A percentile compares a stretch with the other conserved stretches of the same genome.
These are phyloP conservation scores for Scelioninae gen. 1 DNA, from an alignment of 2,888 invertebrate genomes.

Conservation along the genomic window DNA sequence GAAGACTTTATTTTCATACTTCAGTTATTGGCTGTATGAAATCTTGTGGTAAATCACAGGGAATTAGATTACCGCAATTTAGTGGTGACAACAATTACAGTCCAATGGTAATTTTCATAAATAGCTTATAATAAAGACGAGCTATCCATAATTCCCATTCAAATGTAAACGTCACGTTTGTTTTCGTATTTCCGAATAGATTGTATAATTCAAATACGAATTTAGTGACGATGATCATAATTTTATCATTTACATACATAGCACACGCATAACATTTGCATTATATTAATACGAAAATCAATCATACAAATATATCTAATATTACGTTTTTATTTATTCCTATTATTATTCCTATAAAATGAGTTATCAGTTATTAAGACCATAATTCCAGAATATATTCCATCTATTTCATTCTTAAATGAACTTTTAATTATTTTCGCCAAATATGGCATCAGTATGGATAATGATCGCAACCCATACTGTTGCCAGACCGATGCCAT, in stretches of 20 bases:
- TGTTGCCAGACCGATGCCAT: too few species aligned
- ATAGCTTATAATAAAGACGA: slow-evolving; percentile 47
- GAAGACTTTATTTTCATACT: too few species aligned
- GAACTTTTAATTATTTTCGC: too few species aligned
- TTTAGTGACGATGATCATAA: slow-evolving; percentile 32
- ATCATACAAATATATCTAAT: background rate
- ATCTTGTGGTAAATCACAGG: slow-evolving; percentile 5
- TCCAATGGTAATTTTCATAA: slow-evolving; percentile 65
- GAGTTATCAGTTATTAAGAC: too few species aligned
- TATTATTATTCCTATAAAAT: too few species aligned
- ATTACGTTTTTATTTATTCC: background rate
- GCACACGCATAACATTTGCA: background rate
- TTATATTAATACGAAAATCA: slow-evolving; percentile 7
- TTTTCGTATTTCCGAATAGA: slow-evolving; percentile 38
- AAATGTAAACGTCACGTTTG: slow-evolving; percentile 42
- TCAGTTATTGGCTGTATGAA: background rate
- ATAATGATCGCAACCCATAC: too few species aligned
- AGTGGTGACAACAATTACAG: slow-evolving; percentile 44
- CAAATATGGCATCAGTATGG: too few species aligned
- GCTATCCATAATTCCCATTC: slow-evolving; percentile 37
- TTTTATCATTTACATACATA: slow-evolving; percentile 36
- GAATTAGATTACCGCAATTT: slow-evolving; percentile 31
- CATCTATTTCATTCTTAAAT: too few species aligned
- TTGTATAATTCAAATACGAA: slow-evolving; percentile 35
- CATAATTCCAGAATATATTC: too few species aligned